Conservation (phyloP, 2,888 invertebrate species). For the Argyresthia goedartella region DNA sequence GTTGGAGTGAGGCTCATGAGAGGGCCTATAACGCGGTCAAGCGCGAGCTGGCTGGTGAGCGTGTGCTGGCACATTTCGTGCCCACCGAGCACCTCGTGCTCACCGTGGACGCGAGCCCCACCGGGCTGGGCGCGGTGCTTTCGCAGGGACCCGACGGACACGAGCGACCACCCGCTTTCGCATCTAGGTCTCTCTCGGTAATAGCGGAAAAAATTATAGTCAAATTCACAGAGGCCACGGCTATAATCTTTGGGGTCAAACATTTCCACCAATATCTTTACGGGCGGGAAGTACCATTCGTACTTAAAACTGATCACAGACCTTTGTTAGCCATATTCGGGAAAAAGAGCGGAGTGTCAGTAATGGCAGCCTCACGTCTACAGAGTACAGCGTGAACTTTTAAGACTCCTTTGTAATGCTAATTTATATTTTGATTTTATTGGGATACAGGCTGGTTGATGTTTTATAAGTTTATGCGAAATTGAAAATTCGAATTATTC, state of each 20-base stretch:
- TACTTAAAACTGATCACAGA: slow-evolving; percentile 17
- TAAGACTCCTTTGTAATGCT: too few species aligned
- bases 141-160: neutral
- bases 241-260: slow-evolving; percentile 17
- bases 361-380: slow-evolving; percentile 17
- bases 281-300: slow-evolving; percentile 12
- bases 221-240: slow-evolving; percentile 21
- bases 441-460: too few species aligned
- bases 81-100: neutral
- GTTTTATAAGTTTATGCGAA: too few species aligned
- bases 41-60: neutral
- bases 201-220: slow-evolving; percentile 15
- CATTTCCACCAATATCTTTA: slow-evolving; percentile 18
- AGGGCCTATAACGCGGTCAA: neutral
- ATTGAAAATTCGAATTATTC: too few species aligned
- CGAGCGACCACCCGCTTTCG: slow-evolving; percentile 9
- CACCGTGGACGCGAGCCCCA: slow-evolving; percentile 2
- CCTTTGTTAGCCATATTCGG: slow-evolving; percentile 19
- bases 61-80: slow-evolving; percentile 1
- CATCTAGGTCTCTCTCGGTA: slow-evolving; percentile 12
- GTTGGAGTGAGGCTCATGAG: slow-evolving; percentile 6
- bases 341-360: slow-evolving; percentile 16
- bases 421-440: too few species aligned
- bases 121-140: neutral
- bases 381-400: too few species aligned